A percentile compares a stretch with the other conserved stretches of the same genome.
phyloP scores from a whole-genome alignment of 2,888 invertebrate species.

The Rhagium mordax region DNA sequence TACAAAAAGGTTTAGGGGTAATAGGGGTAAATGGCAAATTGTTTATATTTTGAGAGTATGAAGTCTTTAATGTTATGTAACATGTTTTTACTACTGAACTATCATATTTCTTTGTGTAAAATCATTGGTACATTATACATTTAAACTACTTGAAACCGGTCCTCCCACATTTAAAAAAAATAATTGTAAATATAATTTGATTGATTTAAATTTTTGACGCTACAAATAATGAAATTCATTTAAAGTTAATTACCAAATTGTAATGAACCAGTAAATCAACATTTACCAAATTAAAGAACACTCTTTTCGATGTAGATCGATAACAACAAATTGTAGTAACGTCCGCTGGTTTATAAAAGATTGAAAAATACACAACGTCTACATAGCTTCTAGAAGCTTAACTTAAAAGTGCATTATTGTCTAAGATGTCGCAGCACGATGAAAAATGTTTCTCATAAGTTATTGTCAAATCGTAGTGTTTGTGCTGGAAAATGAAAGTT shows the following conservation, averaged over 20 bases:
- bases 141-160: no score
- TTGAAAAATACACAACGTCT: constrained; percentile 21
- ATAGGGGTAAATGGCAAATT: neutral
- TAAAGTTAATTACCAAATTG: no score
- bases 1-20: neutral
- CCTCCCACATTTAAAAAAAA: no score
- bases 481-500: constrained; percentile 68
- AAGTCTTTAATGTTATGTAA: no score
- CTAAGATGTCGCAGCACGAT: constrained; percentile 57
- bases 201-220: no score
- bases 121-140: no score
- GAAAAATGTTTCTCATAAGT: constrained; percentile 66
- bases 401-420: constrained; percentile 62
- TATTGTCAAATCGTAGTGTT: constrained; percentile 65
- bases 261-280: neutral
- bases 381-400: constrained; percentile 37
- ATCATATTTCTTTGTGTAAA: no score
- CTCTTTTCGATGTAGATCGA: neutral
- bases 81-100: no score
- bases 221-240: no score
- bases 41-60: no score
- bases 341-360: neutral
- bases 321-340: constrained; percentile 2
- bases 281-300: neutral
- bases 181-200: no score